These are phyloP conservation scores for Taphrorychus bicolor DNA, from an alignment of 2,888 invertebrate genomes.

Conservation along the genomic window DNA sequence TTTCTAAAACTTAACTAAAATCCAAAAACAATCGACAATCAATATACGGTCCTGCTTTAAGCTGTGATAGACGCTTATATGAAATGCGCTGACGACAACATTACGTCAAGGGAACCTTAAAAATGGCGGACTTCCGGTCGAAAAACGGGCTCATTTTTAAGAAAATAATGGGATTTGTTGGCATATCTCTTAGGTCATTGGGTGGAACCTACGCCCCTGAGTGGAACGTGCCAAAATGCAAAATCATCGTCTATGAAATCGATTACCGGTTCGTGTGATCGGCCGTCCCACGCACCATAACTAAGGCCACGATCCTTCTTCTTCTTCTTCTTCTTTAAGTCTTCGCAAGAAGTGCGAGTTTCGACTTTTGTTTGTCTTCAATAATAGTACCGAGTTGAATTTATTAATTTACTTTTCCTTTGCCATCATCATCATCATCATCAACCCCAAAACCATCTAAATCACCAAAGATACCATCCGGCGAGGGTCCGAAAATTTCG, in stretches of 20 bases:
- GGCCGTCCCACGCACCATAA: constrained; percentile 23
- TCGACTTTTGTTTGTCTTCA: neutral
- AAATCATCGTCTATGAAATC: constrained; percentile 37
- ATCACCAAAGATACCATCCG: too few relatives aligned
- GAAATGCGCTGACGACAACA: too few relatives aligned
- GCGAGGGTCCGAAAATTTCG: constrained; percentile 13
- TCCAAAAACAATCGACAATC: too few relatives aligned
- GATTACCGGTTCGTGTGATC: constrained; percentile 34
- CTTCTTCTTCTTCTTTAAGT: constrained; percentile 20
- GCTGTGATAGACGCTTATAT: too few relatives aligned
- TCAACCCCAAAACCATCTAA: too few relatives aligned
- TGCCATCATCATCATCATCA: too few relatives aligned
- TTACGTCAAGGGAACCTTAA: too few relatives aligned
- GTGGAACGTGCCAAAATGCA: constrained; percentile 31
- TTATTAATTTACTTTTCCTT: too few relatives aligned
- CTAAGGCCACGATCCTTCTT: constrained; percentile 14
- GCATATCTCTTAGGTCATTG: neutral
- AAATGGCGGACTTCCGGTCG: neutral
- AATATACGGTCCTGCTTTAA: too few relatives aligned
- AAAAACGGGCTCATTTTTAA: neutral
- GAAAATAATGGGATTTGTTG: neutral
- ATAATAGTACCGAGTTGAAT: too few relatives aligned
- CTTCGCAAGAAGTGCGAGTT: neutral
- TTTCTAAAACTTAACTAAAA: too few relatives aligned
- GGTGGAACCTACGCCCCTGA: constrained; percentile 4